Base-by-base conservation (phyloP, 30 jellyfish, hydroid and myxozoan species). In the Mastigias papua region DNA sequence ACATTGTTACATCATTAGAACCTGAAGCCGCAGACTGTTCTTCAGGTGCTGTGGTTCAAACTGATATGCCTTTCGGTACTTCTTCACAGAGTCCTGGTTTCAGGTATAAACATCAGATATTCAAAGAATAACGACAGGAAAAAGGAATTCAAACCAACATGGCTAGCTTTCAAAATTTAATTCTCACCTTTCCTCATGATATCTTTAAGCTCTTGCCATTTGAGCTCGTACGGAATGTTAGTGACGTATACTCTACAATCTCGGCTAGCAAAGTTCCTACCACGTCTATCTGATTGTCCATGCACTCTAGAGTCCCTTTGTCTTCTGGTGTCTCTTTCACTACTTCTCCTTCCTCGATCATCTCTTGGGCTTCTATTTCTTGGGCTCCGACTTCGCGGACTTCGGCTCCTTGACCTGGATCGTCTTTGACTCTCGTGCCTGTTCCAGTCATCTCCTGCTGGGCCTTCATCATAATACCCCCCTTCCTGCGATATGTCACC, bases 171-270 rank as follows among this genome's bases (percentile, higher is more conserved):
- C 7, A 42, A 42, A 8, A 42, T 8, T 8, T 42, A 42, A 21
- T 80, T 1, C 51, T 48, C 76, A 95, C 99, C 96, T 81, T 95
- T 95, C 76, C 93, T 95, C 99, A 95, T 95, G 27, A 95, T 69
- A 69, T 95, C 99, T 82, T 95, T 95, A 63, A 95, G 92, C 72
- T 95, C 96, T 80, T 86, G 95, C 99, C 99, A 95, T 73, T 82
- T 90, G 67, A 93, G 49, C 27, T 95, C 97, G 76, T 86, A 95
- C 22, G 95, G 95, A 28, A 95, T 60, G 81, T 95, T 95, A 25
- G 95, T 95, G 0, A 95, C 98, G 84, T 95, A 95, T 25, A 95
- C 99, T 48, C 99, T 51, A 50, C 97, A 95, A 19, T 91, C 93
- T 35, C 89, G 82, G 34, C 92, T 97, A 0, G 96, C 96, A 22